Percentiles rank a stretch among this genome's conserved stretches.
These are phyloP conservation scores for Zeuzera pyrina DNA, from an alignment of 2,888 invertebrate genomes.

Conservation along the genomic window DNA sequence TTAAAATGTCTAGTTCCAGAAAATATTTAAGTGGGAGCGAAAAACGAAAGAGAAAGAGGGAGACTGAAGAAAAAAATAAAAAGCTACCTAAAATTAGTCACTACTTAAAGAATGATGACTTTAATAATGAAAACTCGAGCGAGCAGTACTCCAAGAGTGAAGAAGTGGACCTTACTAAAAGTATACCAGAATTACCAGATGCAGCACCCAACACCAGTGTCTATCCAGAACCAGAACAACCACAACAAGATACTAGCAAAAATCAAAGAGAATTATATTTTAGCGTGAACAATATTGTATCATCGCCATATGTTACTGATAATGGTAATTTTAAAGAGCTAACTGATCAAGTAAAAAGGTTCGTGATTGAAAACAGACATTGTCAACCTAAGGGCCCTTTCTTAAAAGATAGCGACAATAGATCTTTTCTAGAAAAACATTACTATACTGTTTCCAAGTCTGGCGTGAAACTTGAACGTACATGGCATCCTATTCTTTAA, in stretches of 20 bases:
- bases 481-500: constrained; percentile 8
- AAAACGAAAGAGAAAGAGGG: too few relatives aligned
- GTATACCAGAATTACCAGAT: constrained; percentile 3
- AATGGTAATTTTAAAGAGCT: constrained; percentile 4
- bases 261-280: constrained; percentile 4
- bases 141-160: constrained; percentile 1
- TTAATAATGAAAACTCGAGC: background rate
- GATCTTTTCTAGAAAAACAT: constrained; percentile 9
- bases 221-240: background rate
- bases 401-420: constrained; percentile 9
- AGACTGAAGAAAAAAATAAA: too few relatives aligned
- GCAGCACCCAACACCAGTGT: constrained; percentile 1
- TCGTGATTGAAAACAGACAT: constrained; percentile 11
- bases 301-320: constrained; percentile 8
- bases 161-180: constrained; percentile 1
- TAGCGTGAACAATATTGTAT: constrained; percentile 7
- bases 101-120: too few relatives aligned
- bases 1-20: too few relatives aligned
- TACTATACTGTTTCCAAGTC: constrained; percentile 8
- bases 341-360: constrained; percentile 10
- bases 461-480: constrained; percentile 10
- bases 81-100: too few relatives aligned
- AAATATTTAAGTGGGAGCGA: too few relatives aligned
- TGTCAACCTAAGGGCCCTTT: constrained; percentile 7
- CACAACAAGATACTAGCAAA: too few relatives aligned